A percentile compares a stretch with the other conserved stretches of the same genome.
These are phyloP conservation scores for Nothocercus julius DNA, from an alignment of 2,113 vertebrate genomes.

Conservation along the genomic window DNA sequence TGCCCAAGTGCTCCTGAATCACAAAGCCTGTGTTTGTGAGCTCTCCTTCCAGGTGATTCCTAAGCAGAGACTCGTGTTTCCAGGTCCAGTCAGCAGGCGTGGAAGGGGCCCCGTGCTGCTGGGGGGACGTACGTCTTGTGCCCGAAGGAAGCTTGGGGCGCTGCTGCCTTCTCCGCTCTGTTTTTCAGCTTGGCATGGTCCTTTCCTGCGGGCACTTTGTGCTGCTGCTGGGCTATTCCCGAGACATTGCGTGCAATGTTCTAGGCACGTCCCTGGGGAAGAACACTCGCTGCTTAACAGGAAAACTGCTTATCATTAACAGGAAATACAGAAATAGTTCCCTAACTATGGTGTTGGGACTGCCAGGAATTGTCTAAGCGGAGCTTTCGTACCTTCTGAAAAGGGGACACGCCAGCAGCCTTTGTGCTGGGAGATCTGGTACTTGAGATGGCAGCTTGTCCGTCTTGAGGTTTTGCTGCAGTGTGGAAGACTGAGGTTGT, in stretches of 20 bases:
- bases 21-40: neutral
- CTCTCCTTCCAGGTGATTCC: neutral
- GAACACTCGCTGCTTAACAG: neutral
- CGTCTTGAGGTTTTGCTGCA: neutral
- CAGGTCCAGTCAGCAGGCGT: neutral
- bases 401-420: neutral
- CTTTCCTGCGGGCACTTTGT: neutral
- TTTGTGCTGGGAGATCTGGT: neutral
- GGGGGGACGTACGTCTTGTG: neutral
- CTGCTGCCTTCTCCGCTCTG: neutral
- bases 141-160: neutral
- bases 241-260: constrained; percentile 28
- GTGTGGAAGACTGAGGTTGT: neutral
- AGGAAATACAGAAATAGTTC: constrained; percentile 37
- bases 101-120: neutral
- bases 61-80: neutral
- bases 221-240: neutral
- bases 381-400: neutral
- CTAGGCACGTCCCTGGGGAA: neutral
- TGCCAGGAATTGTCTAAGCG: neutral
- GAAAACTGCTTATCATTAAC: neutral
- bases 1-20: neutral
- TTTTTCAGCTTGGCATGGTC: neutral
- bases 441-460: neutral
- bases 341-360: neutral